phyloP scores from a whole-genome alignment of 2,113 vertebrate species.

The Ochotona curzoniae region DNA sequence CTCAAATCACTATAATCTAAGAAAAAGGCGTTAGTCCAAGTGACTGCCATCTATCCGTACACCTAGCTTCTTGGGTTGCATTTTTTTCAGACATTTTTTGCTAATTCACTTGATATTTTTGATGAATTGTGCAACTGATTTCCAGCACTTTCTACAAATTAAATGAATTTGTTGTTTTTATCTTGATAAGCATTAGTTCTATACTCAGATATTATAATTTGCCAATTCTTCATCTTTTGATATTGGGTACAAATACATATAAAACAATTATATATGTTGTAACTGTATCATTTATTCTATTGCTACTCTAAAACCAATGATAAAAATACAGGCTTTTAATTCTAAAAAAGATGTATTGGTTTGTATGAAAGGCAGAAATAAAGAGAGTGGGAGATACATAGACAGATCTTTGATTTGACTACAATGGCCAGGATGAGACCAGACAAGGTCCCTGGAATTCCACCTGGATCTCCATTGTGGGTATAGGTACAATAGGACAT shows the following conservation, averaged over 20 bases:
- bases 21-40: background rate
- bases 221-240: slow-evolving; percentile 8
- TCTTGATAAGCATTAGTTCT: background rate
- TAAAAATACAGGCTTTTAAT: background rate
- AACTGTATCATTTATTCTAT: background rate
- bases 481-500: no score
- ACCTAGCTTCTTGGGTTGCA: background rate
- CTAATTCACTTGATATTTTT: background rate
- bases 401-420: no score
- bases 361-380: no score
- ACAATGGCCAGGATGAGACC: no score
- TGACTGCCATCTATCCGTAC: background rate
- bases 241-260: background rate
- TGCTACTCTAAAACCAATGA: background rate
- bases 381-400: no score
- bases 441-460: no score
- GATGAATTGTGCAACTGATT: background rate
- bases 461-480: no score
- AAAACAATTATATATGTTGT: slow-evolving; percentile 1
- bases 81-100: slow-evolving; percentile 10
- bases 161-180: background rate
- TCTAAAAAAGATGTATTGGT: no score
- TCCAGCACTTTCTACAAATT: background rate
- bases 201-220: background rate
- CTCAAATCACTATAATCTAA: background rate